A percentile compares a stretch with the other conserved stretches of the same genome.
Conservation (phyloP, 2,113 vertebrate species). For the Brienomyrus brachyistius region DNA sequence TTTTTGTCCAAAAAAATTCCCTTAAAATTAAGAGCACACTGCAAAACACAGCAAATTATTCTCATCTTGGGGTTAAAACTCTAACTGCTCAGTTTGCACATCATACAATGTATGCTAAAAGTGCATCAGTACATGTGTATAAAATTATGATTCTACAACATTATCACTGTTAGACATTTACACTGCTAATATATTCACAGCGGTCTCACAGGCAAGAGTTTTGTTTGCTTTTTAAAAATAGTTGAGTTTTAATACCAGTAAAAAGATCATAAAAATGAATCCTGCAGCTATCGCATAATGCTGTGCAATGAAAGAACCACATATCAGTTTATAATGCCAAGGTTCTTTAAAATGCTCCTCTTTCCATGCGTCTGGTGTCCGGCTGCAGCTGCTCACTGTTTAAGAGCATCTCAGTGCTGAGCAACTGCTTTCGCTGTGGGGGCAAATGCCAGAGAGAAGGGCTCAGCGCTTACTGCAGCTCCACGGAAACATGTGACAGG, state of each 20-base stretch:
- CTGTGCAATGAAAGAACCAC: background rate
- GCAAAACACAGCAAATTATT: conserved; percentile 44
- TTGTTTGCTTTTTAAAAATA: conserved; percentile 32
- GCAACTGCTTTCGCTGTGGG: conserved; percentile 79
- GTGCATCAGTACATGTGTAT: conserved; percentile 61
- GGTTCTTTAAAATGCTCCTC: conserved; percentile 32
- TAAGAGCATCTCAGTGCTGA: conserved; percentile 71
- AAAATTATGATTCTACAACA: conserved; percentile 62
- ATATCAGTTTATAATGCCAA: conserved; percentile 19
- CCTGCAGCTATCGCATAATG: conserved; percentile 26
- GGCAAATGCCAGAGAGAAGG: conserved; percentile 23
- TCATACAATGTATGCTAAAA: conserved; percentile 72
- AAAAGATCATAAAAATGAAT: conserved; percentile 32
- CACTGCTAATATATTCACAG: conserved; percentile 41
- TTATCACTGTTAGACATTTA: conserved; percentile 50
- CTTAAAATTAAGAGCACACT: conserved; percentile 43
- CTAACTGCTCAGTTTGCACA: conserved; percentile 50
- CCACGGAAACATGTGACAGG: background rate
- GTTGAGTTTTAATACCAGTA: conserved; percentile 24
- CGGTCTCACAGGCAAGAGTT: conserved; percentile 30
- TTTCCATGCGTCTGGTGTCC: conserved; percentile 1
- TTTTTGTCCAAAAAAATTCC: conserved; percentile 33
- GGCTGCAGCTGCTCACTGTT: conserved; percentile 22
- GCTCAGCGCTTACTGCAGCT: background rate
- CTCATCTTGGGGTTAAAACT: conserved; percentile 44